A percentile compares a stretch with the other conserved stretches of the same genome.
These are phyloP conservation scores for Dryobates pubescens DNA, from an alignment of 2,797 vertebrate species.

Conservation along the genomic window DNA sequence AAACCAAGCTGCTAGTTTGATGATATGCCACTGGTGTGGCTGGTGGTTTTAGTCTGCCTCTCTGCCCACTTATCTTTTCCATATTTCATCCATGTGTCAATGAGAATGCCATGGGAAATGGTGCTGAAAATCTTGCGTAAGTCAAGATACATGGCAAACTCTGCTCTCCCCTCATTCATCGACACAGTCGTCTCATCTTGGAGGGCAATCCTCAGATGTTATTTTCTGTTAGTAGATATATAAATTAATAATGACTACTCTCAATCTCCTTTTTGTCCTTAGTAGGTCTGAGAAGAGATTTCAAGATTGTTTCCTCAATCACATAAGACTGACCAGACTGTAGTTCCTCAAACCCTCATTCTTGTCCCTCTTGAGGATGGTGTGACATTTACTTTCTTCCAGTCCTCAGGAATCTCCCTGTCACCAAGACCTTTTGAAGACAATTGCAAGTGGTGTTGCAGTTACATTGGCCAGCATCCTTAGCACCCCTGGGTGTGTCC, in stretches of 20 bases:
- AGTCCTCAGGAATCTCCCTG: background rate
- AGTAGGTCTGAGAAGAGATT: background rate
- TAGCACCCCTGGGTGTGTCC: background rate
- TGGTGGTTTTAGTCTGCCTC: background rate
- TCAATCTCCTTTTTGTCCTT: background rate
- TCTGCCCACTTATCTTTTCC: background rate
- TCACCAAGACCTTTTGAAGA: background rate
- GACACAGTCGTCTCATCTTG: background rate
- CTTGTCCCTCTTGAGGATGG: background rate
- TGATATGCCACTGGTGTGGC: background rate
- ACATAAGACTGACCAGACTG: background rate
- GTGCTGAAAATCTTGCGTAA: background rate
- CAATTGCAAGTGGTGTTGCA: background rate
- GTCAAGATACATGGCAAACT: background rate
- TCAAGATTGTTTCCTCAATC: background rate
- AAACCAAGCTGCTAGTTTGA: background rate
- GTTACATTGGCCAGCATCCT: background rate
- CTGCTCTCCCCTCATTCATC: background rate
- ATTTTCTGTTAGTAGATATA: background rate
- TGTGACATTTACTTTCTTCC: background rate
- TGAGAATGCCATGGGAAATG: background rate
- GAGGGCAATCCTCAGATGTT: background rate
- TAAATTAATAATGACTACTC: background rate
- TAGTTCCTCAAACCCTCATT: background rate
- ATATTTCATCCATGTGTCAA: fast-evolving